Base-by-base conservation (phyloP, 2,797 vertebrate genomes). In the Balearica regulorum region DNA sequence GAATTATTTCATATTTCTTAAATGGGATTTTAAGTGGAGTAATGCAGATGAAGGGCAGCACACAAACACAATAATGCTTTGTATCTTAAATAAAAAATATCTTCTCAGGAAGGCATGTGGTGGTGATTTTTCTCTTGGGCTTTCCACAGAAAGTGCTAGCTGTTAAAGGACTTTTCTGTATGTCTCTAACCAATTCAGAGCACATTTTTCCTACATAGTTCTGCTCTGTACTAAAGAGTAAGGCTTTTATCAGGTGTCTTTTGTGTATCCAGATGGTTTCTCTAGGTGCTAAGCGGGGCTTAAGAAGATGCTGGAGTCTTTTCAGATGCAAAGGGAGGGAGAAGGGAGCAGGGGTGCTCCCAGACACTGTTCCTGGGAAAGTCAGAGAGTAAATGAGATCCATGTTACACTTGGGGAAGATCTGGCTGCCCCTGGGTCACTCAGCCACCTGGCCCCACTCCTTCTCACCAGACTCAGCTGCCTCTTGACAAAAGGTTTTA, bases 21-120 rank as follows among this genome's bases (percentile, higher is more conserved):
- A 94, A 94, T 91, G 81, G 80, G 95, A 70, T 90, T 96, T 96
- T 95, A 96, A 96, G 93, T 83, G 90, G 86, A 79, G 79, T 87
- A 89, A 97, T 94, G 94, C 88, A 92, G 95, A 93, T 95, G 94
- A 96, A 91, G 86, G 65, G 83, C 87, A 95, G 85, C 75, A 66
- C 66, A 92, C 87, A 93, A 95, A 90, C 87, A 89, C 71, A 62
- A 75, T 80, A 83, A 87, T 46, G 54, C 69, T 92, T 90, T 88
- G 81, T 88, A 87, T 93, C 89, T 77, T 83, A 83, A 95, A 93
- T 96, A 83, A 96, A 93, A 97, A 96, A 90, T 90, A 71, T 64
- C 66, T 92, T 37, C 64, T 85, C 33, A 14, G 81, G 60, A 75
- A 91, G 51, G 61, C 83, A 72, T 54, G 51, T 28, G 31, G 65